A percentile compares a stretch with the other conserved stretches of the same genome.
Conservation (phyloP, 2,797 vertebrate species). For the Valencia hispanica region DNA sequence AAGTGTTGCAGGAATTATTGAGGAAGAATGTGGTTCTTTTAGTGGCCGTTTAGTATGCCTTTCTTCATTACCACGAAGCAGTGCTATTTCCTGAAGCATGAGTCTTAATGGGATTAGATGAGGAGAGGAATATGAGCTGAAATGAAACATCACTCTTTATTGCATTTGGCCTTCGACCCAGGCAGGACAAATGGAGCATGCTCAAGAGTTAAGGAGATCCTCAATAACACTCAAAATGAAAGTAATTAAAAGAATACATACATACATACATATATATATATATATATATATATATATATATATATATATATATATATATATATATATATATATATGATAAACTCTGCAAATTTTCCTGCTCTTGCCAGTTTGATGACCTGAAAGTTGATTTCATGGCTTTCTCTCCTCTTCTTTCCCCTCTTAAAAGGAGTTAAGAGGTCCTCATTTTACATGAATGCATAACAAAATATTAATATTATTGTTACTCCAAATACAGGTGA, state of each 20-base stretch:
- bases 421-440: neutral
- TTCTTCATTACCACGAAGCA: conserved; percentile 73
- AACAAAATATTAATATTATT: neutral
- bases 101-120: conserved; percentile 74
- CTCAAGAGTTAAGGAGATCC: conserved; percentile 43
- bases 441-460: neutral
- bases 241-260: conserved; percentile 34
- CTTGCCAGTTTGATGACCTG: conserved; percentile 17
- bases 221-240: conserved; percentile 28
- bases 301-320: too few species aligned
- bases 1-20: conserved; percentile 42
- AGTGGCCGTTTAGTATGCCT: conserved; percentile 60
- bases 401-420: neutral
- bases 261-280: too few species aligned
- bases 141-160: conserved; percentile 63
- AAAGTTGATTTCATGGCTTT: neutral
- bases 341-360: conserved; percentile 26
- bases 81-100: conserved; percentile 70
- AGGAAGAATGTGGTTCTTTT: conserved; percentile 48
- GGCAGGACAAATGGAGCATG: conserved; percentile 52
- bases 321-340: conserved; percentile 40
- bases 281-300: too few species aligned
- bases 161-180: conserved; percentile 63
- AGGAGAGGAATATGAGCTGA: conserved; percentile 63
- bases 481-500: neutral